Evolutionary conservation across 2,113 vertebrate genomes (phyloP).

Genomic region (Mormyrus lacerda): DNA sequence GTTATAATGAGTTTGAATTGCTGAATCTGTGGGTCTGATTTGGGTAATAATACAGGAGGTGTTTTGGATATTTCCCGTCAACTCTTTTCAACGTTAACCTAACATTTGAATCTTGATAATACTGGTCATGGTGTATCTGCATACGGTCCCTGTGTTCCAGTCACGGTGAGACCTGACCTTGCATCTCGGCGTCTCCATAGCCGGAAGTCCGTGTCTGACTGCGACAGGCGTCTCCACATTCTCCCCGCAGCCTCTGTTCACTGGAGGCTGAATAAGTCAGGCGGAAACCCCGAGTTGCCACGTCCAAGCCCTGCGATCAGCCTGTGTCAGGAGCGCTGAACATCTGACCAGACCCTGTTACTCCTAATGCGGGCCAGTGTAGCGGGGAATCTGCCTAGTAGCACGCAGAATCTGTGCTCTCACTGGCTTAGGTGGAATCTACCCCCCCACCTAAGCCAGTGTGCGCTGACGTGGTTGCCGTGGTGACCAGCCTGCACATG

Average conservation of each 20-base stretch:
- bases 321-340: not conserved
- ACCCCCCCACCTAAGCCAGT: conserved; percentile 34
- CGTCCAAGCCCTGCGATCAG: not conserved
- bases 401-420: conserved; percentile 33
- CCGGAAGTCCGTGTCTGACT: not conserved
- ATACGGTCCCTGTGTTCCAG: not conserved
- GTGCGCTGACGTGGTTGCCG: conserved; percentile 39
- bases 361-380: not conserved
- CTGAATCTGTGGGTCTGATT: not conserved
- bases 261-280: not conserved
- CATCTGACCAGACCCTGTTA: too few species aligned
- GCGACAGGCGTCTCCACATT: not conserved
- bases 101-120: not conserved
- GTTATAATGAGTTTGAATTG: not conserved
- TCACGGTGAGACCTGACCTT: not conserved
- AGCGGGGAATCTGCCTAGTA: conserved; percentile 49
- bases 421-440: conserved; percentile 38
- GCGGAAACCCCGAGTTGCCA: not conserved
- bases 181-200: not conserved
- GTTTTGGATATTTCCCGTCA: not conserved
- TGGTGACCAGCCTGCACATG: conserved; percentile 40
- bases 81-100: not conserved
- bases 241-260: not conserved
- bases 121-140: not conserved
- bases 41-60: not conserved